Evolutionary conservation across 2,797 vertebrate species (phyloP), one percentile per base, ranked within the genome.

Genomic region (Urocyon cinereoargenteus): DNA sequence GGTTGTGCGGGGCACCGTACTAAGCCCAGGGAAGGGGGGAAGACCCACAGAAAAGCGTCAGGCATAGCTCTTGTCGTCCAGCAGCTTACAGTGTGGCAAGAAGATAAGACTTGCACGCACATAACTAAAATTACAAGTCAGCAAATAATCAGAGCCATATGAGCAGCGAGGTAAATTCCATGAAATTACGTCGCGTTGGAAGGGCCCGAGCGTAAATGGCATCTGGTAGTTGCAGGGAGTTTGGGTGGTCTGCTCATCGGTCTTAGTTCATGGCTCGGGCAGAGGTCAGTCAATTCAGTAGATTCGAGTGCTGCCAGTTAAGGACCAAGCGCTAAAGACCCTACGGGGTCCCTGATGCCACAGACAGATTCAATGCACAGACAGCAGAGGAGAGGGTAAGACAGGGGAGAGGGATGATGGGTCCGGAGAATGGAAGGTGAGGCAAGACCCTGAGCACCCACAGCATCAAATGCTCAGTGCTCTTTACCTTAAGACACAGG

Each of bases 61-160:
- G 49, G 77, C 10, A 14, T 9, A 15, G 24, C 2, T n/a, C 79
- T 53, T 77, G 73, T 34, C 16, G 1, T 28, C 53, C 26, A 15
- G 36, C 64, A 10, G 34, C 88, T 51, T 91, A 53, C 36, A 36
- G 53, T 45, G 62, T 70, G 45, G 78, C 72, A 13, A 70, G 72
- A 61, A 94, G 90, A 75, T 84, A 78, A 92, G 95, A 84, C 72
- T 22, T 62, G 73, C 83, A 77, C 13, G 26, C 21, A 81, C 88
- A 86, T 88, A 68, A 92, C 78, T 40, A 34, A 78, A 86, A 93
- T 85, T 61, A 84, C 96, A 51, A 83, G 90, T 88, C 91, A 61
- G 85, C 88, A 59, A 95, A 72, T 96, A 94, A 95, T 94, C 96
- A 96, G 88, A 96, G 92, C 95, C 97, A 95, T 86, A 78, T 90